Conservation (phyloP, 2,113 vertebrate species). For the Datnioides undecimradiatus region DNA sequence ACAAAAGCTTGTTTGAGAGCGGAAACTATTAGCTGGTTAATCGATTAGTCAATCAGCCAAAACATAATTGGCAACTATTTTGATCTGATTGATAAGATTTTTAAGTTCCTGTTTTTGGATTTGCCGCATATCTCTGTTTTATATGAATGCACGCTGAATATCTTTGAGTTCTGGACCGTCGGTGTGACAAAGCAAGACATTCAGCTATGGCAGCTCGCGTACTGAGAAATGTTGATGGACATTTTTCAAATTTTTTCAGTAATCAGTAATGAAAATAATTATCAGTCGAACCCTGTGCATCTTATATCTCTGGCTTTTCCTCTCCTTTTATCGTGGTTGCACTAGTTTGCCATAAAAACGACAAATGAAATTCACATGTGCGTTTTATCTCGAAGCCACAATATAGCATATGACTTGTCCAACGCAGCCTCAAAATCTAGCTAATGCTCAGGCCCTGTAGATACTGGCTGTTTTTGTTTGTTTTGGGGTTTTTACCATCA, state of each 20-base stretch:
- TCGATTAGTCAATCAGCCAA: accelerated
- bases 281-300: background rate
- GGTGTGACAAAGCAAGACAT: background rate
- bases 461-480: background rate
- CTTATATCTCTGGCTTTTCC: background rate
- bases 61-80: background rate
- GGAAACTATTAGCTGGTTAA: background rate
- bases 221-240: background rate
- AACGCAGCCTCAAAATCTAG: conserved; percentile 10
- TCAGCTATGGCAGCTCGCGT: background rate
- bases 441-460: conserved; percentile 1
- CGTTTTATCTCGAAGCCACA: conserved; percentile 6
- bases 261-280: background rate
- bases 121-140: background rate
- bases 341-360: background rate
- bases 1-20: background rate
- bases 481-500: background rate
- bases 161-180: background rate
- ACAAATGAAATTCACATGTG: background rate
- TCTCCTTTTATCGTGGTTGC: background rate
- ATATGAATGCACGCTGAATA: background rate
- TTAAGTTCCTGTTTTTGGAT: background rate
- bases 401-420: background rate
- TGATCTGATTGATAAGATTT: background rate
- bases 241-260: background rate